phyloP scores from a whole-genome alignment of 2,797 vertebrate genomes.

The Gambelia wislizenii region DNA sequence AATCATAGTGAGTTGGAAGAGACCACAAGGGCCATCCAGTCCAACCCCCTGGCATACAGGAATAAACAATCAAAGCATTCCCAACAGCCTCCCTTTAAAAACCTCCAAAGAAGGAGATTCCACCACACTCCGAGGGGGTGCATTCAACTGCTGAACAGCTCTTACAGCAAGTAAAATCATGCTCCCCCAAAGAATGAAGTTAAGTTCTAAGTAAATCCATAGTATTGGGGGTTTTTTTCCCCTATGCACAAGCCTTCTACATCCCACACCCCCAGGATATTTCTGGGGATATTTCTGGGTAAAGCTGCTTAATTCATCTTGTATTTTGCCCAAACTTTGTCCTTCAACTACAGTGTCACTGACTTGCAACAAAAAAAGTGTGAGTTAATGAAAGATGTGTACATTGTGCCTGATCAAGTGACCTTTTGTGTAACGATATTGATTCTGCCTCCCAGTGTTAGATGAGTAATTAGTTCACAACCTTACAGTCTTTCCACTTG shows the following conservation, averaged over 20 bases:
- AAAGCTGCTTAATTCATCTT: no score
- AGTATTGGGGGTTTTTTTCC: not conserved
- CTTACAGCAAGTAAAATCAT: no score
- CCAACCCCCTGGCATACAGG: no score
- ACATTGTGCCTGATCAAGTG: not conserved
- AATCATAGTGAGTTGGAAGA: no score
- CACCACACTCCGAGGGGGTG: no score
- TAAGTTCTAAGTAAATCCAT: not conserved
- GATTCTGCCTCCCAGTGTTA: not conserved
- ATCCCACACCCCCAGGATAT: not conserved
- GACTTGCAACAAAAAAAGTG: not conserved
- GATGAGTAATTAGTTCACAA: not conserved
- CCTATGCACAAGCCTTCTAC: not conserved
- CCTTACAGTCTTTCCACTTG: not conserved
- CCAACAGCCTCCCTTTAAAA: no score
- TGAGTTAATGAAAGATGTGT: not conserved
- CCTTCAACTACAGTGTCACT: not conserved
- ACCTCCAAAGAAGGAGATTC: no score
- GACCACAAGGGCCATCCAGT: no score
- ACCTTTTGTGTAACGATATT: not conserved
- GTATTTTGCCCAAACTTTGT: not conserved
- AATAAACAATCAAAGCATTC: no score
- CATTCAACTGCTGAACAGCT: no score
- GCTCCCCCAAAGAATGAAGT: not conserved
- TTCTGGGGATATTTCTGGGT: not conserved